Evolutionary conservation across 2,888 invertebrate species (phyloP).

Genomic region (Ryuthela nishihirai): DNA sequence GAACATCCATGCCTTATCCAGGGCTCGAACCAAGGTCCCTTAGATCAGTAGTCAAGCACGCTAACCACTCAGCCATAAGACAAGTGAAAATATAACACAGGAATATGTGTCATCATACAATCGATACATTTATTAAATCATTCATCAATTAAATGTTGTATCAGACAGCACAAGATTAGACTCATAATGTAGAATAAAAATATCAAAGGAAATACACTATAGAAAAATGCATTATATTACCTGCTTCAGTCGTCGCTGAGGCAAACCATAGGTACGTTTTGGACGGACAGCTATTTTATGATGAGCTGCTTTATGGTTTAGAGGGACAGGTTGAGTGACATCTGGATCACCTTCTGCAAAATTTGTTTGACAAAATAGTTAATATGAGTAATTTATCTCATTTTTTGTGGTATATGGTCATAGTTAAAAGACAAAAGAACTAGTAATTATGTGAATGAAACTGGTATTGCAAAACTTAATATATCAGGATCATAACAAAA

Average conservation of each 20-base stretch:
- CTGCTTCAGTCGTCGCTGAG: conserved; percentile 58
- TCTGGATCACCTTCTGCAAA: conserved; percentile 31
- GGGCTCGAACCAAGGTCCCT: no score
- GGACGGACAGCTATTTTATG: conserved; percentile 77
- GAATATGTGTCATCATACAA: no score
- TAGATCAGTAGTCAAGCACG: no score
- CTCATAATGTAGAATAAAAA: background rate
- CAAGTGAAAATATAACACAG: no score
- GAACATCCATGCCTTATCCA: no score
- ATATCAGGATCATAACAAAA: no score
- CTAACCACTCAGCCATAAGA: no score
- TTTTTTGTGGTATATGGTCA: no score
- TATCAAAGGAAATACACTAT: background rate
- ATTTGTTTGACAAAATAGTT: background rate
- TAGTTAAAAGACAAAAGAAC: no score
- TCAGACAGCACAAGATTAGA: background rate
- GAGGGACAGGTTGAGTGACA: conserved; percentile 55
- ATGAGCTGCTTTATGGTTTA: conserved; percentile 73
- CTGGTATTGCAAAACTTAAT: background rate
- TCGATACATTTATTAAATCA: no score
- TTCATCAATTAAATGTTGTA: no score
- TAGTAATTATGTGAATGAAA: no score
- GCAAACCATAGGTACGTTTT: conserved; percentile 69
- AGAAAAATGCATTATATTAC: conserved; percentile 19
- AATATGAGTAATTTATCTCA: background rate